These are phyloP conservation scores for Platycheirus albimanus DNA, from an alignment of 2,888 invertebrate genomes.

Conservation along the genomic window DNA sequence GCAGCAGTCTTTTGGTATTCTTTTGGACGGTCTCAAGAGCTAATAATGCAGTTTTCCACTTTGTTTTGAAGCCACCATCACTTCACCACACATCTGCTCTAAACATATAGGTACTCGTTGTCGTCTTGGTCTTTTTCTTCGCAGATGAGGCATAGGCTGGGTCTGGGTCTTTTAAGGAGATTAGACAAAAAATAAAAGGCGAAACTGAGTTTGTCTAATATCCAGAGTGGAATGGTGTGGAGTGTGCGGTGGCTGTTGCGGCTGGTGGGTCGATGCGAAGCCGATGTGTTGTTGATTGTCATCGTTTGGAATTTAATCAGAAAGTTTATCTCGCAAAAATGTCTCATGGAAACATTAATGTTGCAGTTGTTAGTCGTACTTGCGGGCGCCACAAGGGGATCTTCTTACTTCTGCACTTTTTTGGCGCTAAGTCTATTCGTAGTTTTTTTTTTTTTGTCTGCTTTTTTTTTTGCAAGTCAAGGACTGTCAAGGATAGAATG, in stretches of 20 bases:
- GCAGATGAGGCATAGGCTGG: slow-evolving; percentile 65
- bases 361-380: not conserved
- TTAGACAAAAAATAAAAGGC: slow-evolving; percentile 45
- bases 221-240: too few relatives aligned
- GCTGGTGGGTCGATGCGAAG: slow-evolving; percentile 8
- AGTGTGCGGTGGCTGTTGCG: not conserved
- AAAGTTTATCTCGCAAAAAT: slow-evolving; percentile 54
- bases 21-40: slow-evolving; percentile 32
- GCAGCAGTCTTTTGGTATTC: too few relatives aligned
- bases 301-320: slow-evolving; percentile 56
- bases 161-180: slow-evolving; percentile 56
- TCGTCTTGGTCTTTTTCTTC: too few relatives aligned
- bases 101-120: not conserved
- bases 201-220: slow-evolving; percentile 22
- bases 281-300: slow-evolving; percentile 36
- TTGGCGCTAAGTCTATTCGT: not conserved
- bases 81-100: slow-evolving; percentile 43
- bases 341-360: slow-evolving; percentile 44
- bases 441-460: not conserved
- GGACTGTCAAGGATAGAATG: not conserved
- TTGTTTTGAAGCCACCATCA: slow-evolving; percentile 28
- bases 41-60: slow-evolving; percentile 67
- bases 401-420: not conserved
- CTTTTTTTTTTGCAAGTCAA: too few relatives aligned
- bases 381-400: slow-evolving; percentile 26